Conservation (phyloP, 2,888 invertebrate species). For the Prenolepis imparis region DNA sequence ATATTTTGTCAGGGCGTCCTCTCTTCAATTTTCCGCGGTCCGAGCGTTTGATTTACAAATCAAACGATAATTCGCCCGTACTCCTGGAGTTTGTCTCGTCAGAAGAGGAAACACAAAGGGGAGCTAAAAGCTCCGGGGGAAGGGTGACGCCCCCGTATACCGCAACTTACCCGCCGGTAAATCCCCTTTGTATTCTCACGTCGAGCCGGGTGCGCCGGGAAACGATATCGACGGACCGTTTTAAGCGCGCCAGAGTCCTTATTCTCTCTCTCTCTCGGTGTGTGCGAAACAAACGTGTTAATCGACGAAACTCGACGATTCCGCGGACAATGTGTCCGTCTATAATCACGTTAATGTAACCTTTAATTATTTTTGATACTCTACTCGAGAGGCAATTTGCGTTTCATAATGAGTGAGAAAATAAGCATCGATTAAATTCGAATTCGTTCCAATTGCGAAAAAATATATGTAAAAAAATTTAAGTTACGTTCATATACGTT, state of each 20-base stretch:
- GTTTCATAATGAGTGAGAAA: not conserved
- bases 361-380: not conserved
- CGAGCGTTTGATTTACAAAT: constrained; percentile 77
- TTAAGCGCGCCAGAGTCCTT: constrained; percentile 23
- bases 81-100: constrained; percentile 59
- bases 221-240: constrained; percentile 33
- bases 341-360: not conserved
- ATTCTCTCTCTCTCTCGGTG: constrained; percentile 11
- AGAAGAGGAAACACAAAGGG: constrained; percentile 63
- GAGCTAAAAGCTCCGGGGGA: constrained; percentile 51
- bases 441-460: not conserved
- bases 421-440: not conserved
- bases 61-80: constrained; percentile 77
- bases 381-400: not conserved
- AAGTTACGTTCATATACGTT: not conserved
- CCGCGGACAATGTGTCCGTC: not conserved
- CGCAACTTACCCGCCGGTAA: constrained; percentile 63
- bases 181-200: constrained; percentile 71
- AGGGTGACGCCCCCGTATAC: constrained; percentile 58
- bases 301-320: constrained; percentile 10
- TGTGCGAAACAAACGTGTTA: constrained; percentile 3
- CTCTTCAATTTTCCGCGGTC: constrained; percentile 37
- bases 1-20: constrained; percentile 38
- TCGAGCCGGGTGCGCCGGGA: constrained; percentile 51
- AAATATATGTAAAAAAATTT: not conserved